Conservation (phyloP, 1,140 invertebrate genomes). For the Hyles euphorbiae region DNA sequence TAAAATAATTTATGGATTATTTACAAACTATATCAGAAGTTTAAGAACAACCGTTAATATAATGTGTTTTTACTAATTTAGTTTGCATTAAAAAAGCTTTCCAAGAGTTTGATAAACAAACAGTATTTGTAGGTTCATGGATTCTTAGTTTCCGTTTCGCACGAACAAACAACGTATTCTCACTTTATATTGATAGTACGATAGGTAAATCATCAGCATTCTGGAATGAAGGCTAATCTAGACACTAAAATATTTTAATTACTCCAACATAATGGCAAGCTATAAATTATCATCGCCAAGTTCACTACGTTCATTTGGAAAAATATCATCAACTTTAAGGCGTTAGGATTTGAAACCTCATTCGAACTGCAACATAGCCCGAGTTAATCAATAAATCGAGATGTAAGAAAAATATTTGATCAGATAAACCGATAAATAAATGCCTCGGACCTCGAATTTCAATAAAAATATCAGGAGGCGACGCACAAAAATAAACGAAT, state of each 20-base stretch:
- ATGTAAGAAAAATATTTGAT: constrained; percentile 33
- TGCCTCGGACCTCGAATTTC: constrained; percentile 34
- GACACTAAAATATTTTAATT: constrained; percentile 4
- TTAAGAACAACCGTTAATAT: too few species aligned
- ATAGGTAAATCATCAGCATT: background rate
- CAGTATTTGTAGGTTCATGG: too few species aligned
- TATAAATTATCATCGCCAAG: constrained; percentile 6
- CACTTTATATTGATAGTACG: too few species aligned
- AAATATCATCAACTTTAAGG: too few species aligned
- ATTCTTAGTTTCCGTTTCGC: too few species aligned
- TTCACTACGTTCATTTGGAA: background rate
- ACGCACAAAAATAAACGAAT: constrained; percentile 44
- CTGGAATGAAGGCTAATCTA: background rate
- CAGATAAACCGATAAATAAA: constrained; percentile 36
- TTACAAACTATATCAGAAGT: background rate
- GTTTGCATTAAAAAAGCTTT: too few species aligned
- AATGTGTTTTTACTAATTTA: too few species aligned
- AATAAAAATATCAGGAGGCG: constrained; percentile 38
- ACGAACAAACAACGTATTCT: too few species aligned
- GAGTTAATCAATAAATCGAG: background rate
- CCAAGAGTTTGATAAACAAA: too few species aligned
- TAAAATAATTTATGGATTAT: background rate
- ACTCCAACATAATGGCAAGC: background rate
- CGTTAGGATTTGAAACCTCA: too few species aligned
- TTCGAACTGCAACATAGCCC: too few species aligned